Base-by-base conservation (phyloP, 92 coral and sea anemone species). In the Porites evermanni region DNA sequence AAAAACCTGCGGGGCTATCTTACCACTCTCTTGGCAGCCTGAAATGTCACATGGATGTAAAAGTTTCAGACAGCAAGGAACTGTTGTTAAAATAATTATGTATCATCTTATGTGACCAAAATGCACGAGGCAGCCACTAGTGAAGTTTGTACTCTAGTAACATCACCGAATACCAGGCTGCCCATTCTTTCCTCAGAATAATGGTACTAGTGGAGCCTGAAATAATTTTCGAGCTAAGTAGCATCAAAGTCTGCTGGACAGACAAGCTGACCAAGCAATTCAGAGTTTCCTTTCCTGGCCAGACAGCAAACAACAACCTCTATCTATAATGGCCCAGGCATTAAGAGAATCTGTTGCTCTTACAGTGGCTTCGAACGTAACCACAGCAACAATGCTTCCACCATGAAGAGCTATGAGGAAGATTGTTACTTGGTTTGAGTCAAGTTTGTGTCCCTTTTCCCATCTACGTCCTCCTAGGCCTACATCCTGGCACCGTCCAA, bases 21-120 rank as follows among this genome's bases (percentile, higher is more conserved):
- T 18, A 50, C 77, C 29, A 81, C 93, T 2, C 16, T 88, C 14
- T 16, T 91, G 3, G 91, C 84, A 0, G 18, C 92, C 38, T 93
- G 8, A 64, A 47, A 0, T 93, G 96, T 29, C 52, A 89, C 0
- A 88, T 85, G 86, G 96, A 93, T 21, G 76, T 93, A 0, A 91
- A 93, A 32, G 6, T 32, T 20, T 69, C 93, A 2, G 91, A 91
- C 61, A 89, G 88, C 24, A 79, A 67, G 21, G 80, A 70, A 1
- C 88, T 91, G 93, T 7, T 86, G 1, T 64, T 94, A 21, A 77
- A 76, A 1, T 91, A 91, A 29, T 29, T 29, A 29, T 29, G 94
- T 88, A 0, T 26, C 89, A 1, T 82, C 93, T 0, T 91, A 89
- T 66, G 93, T 94, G 0, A 70, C 93, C 0, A 94, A 94, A 64